Percentiles rank a stretch among this genome's conserved stretches.
Evolutionary conservation across 2,113 vertebrate genomes (phyloP).

Genomic region (Physeter macrocephalus): DNA sequence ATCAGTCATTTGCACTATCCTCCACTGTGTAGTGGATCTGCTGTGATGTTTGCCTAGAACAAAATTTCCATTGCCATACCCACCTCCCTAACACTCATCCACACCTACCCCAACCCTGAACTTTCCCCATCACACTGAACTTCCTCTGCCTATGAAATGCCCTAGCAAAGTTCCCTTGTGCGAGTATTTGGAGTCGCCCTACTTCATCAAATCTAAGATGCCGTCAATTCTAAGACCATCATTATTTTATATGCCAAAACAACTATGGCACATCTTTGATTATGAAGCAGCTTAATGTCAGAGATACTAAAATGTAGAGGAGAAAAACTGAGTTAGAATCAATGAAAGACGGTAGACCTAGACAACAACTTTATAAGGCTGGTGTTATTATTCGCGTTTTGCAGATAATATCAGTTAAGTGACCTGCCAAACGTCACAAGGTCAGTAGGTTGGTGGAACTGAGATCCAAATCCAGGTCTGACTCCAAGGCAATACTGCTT

Average conservation of each 20-base stretch:
- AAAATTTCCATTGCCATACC: neutral
- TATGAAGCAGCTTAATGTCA: neutral
- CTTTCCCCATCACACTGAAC: neutral
- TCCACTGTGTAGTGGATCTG: neutral
- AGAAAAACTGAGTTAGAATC: neutral
- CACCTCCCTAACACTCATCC: neutral
- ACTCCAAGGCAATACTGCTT: neutral
- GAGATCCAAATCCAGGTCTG: neutral
- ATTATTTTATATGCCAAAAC: neutral
- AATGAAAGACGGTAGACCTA: neutral
- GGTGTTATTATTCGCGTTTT: neutral
- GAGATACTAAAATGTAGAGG: neutral
- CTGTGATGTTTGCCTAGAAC: neutral
- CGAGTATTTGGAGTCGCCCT: neutral
- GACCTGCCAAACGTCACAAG: neutral
- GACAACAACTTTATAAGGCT: neutral
- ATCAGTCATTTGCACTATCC: neutral
- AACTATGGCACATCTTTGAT: neutral
- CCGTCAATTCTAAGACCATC: neutral
- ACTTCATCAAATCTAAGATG: neutral
- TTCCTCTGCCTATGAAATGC: neutral
- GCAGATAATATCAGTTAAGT: neutral
- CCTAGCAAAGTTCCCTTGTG: neutral
- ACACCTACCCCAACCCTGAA: no score
- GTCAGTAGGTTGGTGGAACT: neutral